Conservation (phyloP, 2,113 vertebrate genomes). For the Nyctibius bracteatus region DNA sequence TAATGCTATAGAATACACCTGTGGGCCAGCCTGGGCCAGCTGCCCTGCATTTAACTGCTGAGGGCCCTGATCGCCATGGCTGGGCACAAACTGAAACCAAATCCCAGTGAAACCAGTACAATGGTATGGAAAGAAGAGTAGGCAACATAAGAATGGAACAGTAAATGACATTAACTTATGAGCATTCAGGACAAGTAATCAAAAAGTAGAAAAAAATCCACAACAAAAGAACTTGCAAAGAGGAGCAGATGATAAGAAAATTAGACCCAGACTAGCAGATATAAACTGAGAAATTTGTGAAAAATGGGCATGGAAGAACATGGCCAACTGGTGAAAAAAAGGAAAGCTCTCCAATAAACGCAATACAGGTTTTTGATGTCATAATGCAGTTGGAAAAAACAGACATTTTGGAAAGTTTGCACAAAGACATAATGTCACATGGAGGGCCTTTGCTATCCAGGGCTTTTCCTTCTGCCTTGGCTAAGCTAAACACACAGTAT, state of each 20-base stretch:
- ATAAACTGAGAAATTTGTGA: neutral
- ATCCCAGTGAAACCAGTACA: too few relatives aligned
- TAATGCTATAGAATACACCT: too few relatives aligned
- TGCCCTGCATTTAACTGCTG: too few relatives aligned
- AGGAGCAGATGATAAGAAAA: neutral
- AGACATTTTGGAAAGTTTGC: neutral
- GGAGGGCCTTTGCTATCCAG: neutral
- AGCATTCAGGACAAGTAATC: neutral
- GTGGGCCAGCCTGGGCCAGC: too few relatives aligned
- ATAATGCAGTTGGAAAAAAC: neutral
- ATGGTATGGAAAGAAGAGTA: neutral
- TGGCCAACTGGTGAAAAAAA: neutral
- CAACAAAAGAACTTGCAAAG: neutral
- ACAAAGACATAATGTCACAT: neutral
- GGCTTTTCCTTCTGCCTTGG: neutral
- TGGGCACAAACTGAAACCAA: too few relatives aligned
- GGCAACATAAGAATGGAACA: neutral
- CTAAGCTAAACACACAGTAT: neutral
- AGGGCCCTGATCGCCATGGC: too few relatives aligned
- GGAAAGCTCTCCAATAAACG: neutral
- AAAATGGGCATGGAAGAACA: neutral
- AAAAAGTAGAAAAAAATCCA: neutral
- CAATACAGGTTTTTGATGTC: neutral
- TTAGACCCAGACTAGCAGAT: neutral
- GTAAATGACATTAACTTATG: neutral